A percentile compares a stretch with the other conserved stretches of the same genome.
These are phyloP conservation scores for Orthosia gothica DNA, from an alignment of 2,888 invertebrate genomes.

Conservation along the genomic window DNA sequence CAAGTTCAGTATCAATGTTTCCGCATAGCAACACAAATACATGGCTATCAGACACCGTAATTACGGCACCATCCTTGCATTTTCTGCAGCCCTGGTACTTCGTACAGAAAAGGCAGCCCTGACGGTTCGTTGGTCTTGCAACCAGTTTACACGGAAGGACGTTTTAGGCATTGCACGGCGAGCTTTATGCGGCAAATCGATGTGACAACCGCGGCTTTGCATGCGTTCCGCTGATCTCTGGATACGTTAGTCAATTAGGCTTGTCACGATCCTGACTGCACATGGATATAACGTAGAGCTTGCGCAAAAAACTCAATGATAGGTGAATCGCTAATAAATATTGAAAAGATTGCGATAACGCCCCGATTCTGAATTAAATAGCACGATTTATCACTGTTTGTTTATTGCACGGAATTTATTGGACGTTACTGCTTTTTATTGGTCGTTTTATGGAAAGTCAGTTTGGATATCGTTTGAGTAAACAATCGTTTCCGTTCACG, in stretches of 20 bases:
- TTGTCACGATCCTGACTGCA: conserved; percentile 74
- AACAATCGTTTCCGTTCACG: conserved; percentile 63
- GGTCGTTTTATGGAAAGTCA: conserved; percentile 40
- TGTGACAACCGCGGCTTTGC: conserved; percentile 82
- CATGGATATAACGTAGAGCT: conserved; percentile 65
- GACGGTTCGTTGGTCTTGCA: conserved; percentile 72
- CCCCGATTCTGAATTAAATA: conserved; percentile 57
- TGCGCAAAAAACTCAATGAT: conserved; percentile 65
- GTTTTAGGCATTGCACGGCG: conserved; percentile 83
- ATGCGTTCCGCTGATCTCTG: conserved; percentile 76
- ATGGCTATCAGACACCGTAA: conserved; percentile 55
- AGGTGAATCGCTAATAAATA: conserved; percentile 69
- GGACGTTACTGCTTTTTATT: conserved; percentile 56
- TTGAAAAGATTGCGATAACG: conserved; percentile 64
- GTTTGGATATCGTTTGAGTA: conserved; percentile 47
- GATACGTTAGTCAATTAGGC: conserved; percentile 80
- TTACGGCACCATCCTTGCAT: conserved; percentile 50
- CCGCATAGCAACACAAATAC: conserved; percentile 43
- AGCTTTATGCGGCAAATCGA: conserved; percentile 80
- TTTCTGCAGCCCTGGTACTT: conserved; percentile 53
- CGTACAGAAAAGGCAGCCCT: conserved; percentile 72
- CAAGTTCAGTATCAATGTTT: conserved; percentile 28
- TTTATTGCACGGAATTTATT: conserved; percentile 60
- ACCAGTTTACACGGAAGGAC: conserved; percentile 87
- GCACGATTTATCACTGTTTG: conserved; percentile 58